These are phyloP conservation scores for Polymixis lichenea DNA, from an alignment of 2,888 invertebrate genomes.

Conservation along the genomic window DNA sequence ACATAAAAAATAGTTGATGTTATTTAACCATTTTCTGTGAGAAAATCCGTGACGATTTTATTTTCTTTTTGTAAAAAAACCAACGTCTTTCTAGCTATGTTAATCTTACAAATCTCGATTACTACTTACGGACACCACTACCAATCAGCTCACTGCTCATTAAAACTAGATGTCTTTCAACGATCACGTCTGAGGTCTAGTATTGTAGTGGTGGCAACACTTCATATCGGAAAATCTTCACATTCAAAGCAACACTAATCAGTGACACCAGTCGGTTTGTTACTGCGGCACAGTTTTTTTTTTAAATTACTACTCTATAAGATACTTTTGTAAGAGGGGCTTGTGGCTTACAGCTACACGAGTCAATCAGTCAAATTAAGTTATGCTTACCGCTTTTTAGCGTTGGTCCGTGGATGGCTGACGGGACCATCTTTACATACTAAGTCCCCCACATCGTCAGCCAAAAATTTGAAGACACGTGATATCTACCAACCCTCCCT, in stretches of 20 bases:
- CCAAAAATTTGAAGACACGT: no score
- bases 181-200: conserved; percentile 9
- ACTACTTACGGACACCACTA: not conserved
- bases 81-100: no score
- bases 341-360: no score
- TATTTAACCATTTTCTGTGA: not conserved
- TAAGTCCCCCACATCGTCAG: no score
- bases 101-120: conserved; percentile 10
- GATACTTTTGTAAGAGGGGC: no score
- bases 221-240: conserved; percentile 21
- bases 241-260: conserved; percentile 15
- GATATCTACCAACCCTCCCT: no score
- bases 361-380: no score
- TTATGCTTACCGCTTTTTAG: no score
- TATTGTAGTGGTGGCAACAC: conserved; percentile 4
- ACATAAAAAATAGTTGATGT: not conserved
- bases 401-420: no score
- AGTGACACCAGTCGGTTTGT: conserved; percentile 10
- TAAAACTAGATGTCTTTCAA: conserved; percentile 23
- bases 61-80: no score
- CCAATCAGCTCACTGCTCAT: conserved; percentile 11
- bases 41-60: not conserved
- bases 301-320: not conserved
- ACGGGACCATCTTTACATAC: no score
- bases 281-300: conserved; percentile 17